A percentile compares a stretch with the other conserved stretches of the same genome.
Evolutionary conservation across 2,888 invertebrate species (phyloP).

Genomic region (Lepidochrysops patricia): DNA sequence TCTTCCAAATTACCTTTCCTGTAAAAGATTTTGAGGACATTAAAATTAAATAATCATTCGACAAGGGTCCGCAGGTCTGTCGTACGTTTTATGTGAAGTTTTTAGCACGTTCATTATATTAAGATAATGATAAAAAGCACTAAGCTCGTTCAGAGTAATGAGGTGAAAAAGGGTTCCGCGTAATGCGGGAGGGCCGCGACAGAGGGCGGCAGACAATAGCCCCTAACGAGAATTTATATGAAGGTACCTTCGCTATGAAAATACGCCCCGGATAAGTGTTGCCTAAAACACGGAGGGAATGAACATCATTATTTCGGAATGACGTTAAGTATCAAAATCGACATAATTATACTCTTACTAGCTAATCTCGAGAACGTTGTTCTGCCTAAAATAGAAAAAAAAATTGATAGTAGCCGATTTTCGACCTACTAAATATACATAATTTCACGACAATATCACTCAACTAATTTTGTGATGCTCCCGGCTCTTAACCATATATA

Average conservation of each 20-base stretch:
- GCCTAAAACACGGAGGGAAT: not conserved
- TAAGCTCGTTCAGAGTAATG: slow-evolving; percentile 23
- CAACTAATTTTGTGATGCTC: too few species aligned
- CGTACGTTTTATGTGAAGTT: slow-evolving; percentile 8
- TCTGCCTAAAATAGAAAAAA: too few species aligned
- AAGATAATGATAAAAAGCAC: slow-evolving; percentile 15
- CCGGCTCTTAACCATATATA: too few species aligned
- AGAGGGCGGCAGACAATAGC: slow-evolving; percentile 24
- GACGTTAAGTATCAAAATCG: not conserved
- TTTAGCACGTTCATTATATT: slow-evolving; percentile 14
- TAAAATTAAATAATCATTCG: not conserved
- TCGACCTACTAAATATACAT: too few species aligned
- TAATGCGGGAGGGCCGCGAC: slow-evolving; percentile 19
- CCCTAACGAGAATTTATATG: slow-evolving; percentile 29
- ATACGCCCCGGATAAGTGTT: slow-evolving; percentile 9
- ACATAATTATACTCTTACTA: not conserved
- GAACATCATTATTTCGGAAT: not conserved
- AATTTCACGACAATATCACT: too few species aligned
- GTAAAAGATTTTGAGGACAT: not conserved
- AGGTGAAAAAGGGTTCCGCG: slow-evolving; percentile 25
- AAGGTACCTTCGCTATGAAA: slow-evolving; percentile 19
- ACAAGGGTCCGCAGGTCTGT: not conserved
- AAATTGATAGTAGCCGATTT: too few species aligned
- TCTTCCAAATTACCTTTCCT: not conserved
- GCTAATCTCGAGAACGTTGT: not conserved